Percentiles rank a stretch among this genome's conserved stretches.
Evolutionary conservation across 2,113 vertebrate genomes (phyloP).

Genomic region (Coptodon bakossiorum): DNA sequence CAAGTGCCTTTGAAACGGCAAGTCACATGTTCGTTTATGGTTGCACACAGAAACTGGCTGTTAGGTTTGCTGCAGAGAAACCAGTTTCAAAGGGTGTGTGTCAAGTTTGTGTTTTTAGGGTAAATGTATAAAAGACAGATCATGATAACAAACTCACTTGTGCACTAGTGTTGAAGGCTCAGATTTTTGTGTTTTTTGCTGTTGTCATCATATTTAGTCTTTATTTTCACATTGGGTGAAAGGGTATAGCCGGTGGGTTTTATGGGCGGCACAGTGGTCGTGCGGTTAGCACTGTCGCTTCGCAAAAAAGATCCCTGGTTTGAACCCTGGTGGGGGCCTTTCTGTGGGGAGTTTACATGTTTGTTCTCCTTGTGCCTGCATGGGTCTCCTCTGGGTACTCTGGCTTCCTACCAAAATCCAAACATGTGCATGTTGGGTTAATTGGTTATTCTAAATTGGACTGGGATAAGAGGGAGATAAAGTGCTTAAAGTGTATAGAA

Average conservation of each 20-base stretch:
- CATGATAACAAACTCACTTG: background rate
- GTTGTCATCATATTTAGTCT: background rate
- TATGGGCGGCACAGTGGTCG: background rate
- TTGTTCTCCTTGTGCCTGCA: background rate
- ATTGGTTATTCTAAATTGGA: background rate
- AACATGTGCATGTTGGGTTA: background rate
- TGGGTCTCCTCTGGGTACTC: background rate
- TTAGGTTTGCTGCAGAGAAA: slow-evolving; percentile 33
- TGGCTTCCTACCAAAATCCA: background rate
- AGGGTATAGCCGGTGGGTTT: background rate
- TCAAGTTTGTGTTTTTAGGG: slow-evolving; percentile 23
- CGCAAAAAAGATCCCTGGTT: background rate
- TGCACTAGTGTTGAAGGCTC: background rate
- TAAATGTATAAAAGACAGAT: background rate
- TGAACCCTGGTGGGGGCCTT: background rate
- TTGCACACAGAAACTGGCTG: background rate
- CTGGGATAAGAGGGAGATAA: background rate
- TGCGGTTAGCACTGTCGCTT: background rate
- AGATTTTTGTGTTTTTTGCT: background rate
- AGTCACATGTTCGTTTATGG: background rate
- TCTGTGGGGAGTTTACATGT: background rate
- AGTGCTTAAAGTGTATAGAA: background rate
- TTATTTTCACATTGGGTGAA: background rate
- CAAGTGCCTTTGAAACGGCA: background rate
- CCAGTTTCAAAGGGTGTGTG: slow-evolving; percentile 55